Base-by-base conservation (phyloP, 2,888 invertebrate genomes). In the Eutolmus rufibarbis region DNA sequence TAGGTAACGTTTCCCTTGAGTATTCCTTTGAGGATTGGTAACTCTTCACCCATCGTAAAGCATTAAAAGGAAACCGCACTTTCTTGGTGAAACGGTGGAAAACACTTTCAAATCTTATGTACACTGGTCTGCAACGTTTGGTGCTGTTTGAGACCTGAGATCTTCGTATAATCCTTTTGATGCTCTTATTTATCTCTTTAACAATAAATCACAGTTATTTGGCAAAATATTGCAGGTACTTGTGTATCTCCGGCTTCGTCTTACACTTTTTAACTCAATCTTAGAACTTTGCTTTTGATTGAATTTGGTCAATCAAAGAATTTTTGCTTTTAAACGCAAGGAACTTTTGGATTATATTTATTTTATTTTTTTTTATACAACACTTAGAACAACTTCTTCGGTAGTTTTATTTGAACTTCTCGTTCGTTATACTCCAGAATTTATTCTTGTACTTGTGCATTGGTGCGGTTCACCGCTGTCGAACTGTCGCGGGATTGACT, bases 1-100 rank as follows among this genome's bases (percentile, higher is more conserved):
- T 97, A 97, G 93, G 97, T 96, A 93, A 97, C 96, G 92, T 96
- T 97, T 92, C 97, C 97, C 93, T 97, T 97, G 91, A 97, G 95
- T 93, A 97, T 97, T 92, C 97, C 97, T 93, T 97, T 97, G 89
- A 97, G 95, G 92, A 97, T 97, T 91, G 97, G 97, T 93, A 97
- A 94, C 94, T 97, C 97, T 94, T 97, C 97, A 92, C 95, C 96
- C 97, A 97, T 97, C 94, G 94, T 94, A 86, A 56, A 77, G 76
- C 86, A 86, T 86, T 86, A 85, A 85, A 84, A 85, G 43, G 31
- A 74, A 46, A 85, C 34, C 16, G 19, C 85, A 85, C 74, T 74
- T 74, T 85, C 19, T 46, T 87, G 9, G 66, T 23, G 23, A 66
- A 66, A 66, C 66, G 8, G 66, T 66, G 7, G 23, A 66, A 66